A percentile compares a stretch with the other conserved stretches of the same genome.
Conservation (phyloP, 2,888 invertebrate species). For the Limnephilus auricula region DNA sequence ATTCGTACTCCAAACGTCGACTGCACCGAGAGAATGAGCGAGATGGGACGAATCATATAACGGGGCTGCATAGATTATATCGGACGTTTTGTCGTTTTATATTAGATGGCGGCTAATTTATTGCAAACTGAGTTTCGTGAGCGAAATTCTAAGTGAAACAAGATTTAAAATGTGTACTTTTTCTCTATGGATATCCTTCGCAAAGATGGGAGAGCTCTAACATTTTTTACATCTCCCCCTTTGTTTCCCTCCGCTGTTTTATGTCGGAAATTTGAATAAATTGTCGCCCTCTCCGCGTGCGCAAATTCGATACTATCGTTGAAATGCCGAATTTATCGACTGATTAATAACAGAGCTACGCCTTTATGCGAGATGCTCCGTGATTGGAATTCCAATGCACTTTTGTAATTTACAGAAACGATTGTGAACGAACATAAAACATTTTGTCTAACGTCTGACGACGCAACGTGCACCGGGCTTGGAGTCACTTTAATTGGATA, state of each 20-base stretch:
- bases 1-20: constrained; percentile 41
- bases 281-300: constrained; percentile 63
- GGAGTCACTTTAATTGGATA: background rate
- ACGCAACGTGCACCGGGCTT: background rate
- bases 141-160: constrained; percentile 66
- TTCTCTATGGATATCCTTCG: constrained; percentile 58
- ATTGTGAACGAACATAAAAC: constrained; percentile 29
- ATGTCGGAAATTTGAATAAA: constrained; percentile 67
- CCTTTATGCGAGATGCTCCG: constrained; percentile 53
- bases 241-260: constrained; percentile 63
- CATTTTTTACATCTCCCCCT: constrained; percentile 56
- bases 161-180: constrained; percentile 62
- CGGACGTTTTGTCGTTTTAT: constrained; percentile 78
- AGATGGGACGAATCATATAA: constrained; percentile 68
- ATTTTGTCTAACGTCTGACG: background rate
- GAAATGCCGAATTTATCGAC: constrained; percentile 67
- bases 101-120: constrained; percentile 78
- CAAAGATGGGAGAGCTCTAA: constrained; percentile 52
- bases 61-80: constrained; percentile 66
- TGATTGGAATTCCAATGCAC: constrained; percentile 60
- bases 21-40: constrained; percentile 69
- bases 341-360: constrained; percentile 65
- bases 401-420: constrained; percentile 31
- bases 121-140: constrained; percentile 76
- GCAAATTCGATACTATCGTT: constrained; percentile 63